Evolutionary conservation across 1,140 invertebrate species (phyloP).

Genomic region (Drosophila nasuta): DNA sequence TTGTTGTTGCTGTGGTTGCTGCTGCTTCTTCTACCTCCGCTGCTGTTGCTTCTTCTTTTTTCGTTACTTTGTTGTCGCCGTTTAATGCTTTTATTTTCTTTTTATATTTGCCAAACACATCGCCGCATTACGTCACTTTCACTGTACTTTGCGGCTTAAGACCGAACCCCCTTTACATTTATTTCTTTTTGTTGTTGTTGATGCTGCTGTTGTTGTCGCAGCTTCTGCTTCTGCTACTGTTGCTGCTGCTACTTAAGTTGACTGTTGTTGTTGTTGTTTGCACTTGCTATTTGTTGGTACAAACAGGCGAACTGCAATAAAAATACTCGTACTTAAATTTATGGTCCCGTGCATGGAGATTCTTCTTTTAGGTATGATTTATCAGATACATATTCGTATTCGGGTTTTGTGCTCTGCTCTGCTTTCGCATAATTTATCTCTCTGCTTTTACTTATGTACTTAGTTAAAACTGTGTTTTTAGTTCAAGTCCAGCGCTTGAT

Average conservation of each 20-base stretch:
- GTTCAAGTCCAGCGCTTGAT: constrained; percentile 67
- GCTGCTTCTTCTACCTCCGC: constrained; percentile 18
- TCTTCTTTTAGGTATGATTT: constrained; percentile 59
- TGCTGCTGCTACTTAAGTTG: constrained; percentile 2
- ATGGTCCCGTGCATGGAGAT: constrained; percentile 43
- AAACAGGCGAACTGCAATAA: constrained; percentile 73
- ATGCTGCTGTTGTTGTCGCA: not conserved
- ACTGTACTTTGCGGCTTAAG: constrained; percentile 74
- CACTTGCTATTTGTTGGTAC: constrained; percentile 66
- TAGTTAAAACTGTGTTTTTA: constrained; percentile 57
- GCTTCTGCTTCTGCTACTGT: constrained; percentile 1
- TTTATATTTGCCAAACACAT: constrained; percentile 24
- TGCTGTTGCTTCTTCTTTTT: constrained; percentile 43
- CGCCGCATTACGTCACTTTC: constrained; percentile 73
- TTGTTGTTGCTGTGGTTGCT: constrained; percentile 26
- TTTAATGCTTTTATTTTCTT: constrained; percentile 62
- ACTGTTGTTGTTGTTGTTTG: constrained; percentile 44
- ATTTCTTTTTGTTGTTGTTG: constrained; percentile 32
- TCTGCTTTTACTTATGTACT: constrained; percentile 44
- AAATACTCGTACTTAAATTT: constrained; percentile 71
- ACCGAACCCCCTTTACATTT: constrained; percentile 44
- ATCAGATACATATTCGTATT: constrained; percentile 54
- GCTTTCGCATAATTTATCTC: constrained; percentile 63
- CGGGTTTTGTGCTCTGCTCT: constrained; percentile 28
- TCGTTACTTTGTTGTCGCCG: constrained; percentile 62